Conservation (phyloP, 2,113 vertebrate species). For the Grantiella picta region DNA sequence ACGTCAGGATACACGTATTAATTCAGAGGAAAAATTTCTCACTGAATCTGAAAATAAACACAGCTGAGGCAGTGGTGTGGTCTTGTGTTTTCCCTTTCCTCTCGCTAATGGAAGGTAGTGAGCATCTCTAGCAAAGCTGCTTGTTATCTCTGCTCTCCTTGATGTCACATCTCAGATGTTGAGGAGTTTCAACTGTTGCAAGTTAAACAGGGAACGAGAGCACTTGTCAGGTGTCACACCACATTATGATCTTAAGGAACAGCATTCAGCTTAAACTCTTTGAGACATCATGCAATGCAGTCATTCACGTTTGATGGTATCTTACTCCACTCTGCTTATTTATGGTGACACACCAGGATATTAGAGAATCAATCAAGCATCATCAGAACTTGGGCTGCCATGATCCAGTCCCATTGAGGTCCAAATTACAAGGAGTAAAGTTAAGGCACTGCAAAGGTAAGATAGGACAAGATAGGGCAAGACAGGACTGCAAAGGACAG, state of each 20-base stretch:
- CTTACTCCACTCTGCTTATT: neutral
- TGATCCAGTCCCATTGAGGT: neutral
- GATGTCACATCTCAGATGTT: neutral
- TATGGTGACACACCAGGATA: neutral
- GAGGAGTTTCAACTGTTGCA: neutral
- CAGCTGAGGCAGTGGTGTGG: neutral
- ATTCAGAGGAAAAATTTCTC: neutral
- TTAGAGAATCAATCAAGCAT: neutral
- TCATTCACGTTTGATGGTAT: neutral
- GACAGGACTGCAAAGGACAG: neutral
- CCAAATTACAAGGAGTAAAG: neutral
- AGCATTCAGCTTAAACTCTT: neutral
- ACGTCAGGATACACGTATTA: neutral
- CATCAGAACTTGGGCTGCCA: neutral
- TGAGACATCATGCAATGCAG: neutral
- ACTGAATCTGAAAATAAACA: neutral
- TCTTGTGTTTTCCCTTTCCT: neutral
- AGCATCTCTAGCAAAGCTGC: neutral
- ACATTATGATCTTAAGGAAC: neutral
- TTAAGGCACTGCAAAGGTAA: neutral
- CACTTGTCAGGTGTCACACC: neutral
- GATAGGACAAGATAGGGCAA: neutral
- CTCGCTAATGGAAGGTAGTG: neutral
- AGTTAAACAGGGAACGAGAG: neutral
- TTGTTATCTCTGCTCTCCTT: neutral